Evolutionary conservation across 2,888 invertebrate genomes (phyloP).

Genomic region (Lamellibrachia columna): DNA sequence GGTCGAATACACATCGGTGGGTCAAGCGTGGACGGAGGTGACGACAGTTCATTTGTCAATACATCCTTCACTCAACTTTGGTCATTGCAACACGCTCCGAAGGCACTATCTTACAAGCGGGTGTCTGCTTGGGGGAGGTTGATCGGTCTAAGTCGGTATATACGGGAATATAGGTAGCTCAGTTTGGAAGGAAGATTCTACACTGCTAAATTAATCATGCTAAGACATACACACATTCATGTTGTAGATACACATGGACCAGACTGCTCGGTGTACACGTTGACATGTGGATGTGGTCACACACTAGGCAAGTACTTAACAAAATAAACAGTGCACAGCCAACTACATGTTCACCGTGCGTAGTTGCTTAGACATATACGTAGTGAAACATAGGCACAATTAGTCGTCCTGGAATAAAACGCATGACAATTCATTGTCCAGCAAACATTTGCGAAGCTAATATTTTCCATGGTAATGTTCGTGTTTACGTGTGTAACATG

Average conservation of each 20-base stretch:
- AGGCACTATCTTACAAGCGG: no score
- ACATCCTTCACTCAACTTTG: neutral
- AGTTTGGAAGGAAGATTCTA: no score
- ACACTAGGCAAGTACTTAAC: neutral
- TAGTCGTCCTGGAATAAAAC: no score
- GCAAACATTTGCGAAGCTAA: no score
- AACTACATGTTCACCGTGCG: neutral
- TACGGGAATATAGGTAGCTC: no score
- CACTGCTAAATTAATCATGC: neutral
- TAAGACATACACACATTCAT: neutral
- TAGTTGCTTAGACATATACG: neutral
- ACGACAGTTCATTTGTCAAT: neutral
- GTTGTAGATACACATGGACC: neutral
- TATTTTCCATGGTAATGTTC: no score
- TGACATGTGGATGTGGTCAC: neutral
- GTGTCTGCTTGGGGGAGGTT: no score
- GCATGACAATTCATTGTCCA: no score
- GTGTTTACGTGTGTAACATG: no score
- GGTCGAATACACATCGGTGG: neutral
- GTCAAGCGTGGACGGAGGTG: neutral
- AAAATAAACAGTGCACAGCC: neutral
- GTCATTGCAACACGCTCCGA: neutral
- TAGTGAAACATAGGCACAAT: no score
- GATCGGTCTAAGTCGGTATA: no score
- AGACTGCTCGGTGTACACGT: neutral